Conservation (phyloP, 2,113 vertebrate genomes). For the Podiceps cristatus region DNA sequence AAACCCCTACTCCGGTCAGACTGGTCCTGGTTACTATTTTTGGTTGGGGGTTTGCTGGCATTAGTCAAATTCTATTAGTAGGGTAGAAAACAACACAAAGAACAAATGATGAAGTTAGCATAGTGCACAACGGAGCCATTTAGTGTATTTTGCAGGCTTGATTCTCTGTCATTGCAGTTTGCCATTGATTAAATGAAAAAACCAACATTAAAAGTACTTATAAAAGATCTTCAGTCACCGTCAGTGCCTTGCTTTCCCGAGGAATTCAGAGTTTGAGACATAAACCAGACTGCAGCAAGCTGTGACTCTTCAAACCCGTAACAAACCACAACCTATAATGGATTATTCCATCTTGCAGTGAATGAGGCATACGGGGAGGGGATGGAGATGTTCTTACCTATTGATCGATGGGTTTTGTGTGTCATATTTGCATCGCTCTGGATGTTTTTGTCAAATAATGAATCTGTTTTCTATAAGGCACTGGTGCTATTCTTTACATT, state of each 20-base stretch:
- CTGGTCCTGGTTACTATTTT: neutral
- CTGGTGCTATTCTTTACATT: neutral
- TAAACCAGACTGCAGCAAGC: neutral
- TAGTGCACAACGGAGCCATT: neutral
- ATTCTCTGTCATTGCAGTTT: neutral
- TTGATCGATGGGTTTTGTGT: neutral
- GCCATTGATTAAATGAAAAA: neutral
- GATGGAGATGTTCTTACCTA: neutral
- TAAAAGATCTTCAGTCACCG: neutral
- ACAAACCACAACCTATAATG: neutral
- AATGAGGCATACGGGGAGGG: neutral
- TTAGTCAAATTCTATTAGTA: neutral
- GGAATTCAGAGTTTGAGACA: neutral
- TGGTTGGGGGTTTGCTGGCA: neutral
- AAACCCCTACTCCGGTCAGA: neutral
- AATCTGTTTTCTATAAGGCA: neutral
- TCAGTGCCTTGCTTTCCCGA: neutral
- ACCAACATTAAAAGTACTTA: neutral
- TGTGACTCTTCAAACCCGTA: neutral
- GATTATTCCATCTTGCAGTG: neutral
- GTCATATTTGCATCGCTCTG: fast-evolving
- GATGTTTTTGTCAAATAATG: neutral
- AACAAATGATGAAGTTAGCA: neutral
- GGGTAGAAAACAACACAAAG: neutral
- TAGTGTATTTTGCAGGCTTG: neutral